These are phyloP conservation scores for Psylliodes chrysocephalus DNA, from an alignment of 2,888 invertebrate species.

Conservation along the genomic window DNA sequence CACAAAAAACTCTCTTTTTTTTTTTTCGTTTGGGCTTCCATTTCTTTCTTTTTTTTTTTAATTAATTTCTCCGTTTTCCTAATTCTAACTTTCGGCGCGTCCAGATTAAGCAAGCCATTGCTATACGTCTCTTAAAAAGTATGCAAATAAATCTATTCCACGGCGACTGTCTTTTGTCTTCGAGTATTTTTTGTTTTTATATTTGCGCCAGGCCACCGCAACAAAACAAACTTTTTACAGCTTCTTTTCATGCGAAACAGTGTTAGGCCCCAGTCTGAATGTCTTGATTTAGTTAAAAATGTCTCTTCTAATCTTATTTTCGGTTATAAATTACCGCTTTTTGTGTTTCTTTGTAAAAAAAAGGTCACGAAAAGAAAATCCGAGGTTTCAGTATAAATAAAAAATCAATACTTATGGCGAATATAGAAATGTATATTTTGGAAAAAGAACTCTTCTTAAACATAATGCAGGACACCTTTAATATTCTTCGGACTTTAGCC, in stretches of 20 bases:
- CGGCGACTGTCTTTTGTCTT: conserved; percentile 10
- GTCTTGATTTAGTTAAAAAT: conserved; percentile 24
- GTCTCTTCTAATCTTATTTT: conserved; percentile 10
- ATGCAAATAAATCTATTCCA: conserved; percentile 11
- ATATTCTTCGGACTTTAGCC: too few species aligned
- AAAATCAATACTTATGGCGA: too few species aligned
- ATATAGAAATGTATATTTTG: too few species aligned
- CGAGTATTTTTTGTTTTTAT: neutral
- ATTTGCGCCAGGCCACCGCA: neutral
- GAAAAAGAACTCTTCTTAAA: too few species aligned
- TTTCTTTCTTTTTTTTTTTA: neutral
- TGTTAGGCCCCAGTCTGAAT: neutral
- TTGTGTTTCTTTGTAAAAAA: too few species aligned
- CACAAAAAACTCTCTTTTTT: too few species aligned
- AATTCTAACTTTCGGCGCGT: conserved; percentile 2
- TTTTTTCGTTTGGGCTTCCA: too few species aligned
- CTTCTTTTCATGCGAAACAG: conserved; percentile 9
- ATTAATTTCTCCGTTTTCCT: neutral
- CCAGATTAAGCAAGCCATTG: neutral
- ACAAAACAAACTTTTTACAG: conserved; percentile 12
- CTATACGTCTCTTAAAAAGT: conserved; percentile 1
- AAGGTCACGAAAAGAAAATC: too few species aligned
- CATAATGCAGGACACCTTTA: too few species aligned
- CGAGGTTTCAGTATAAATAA: too few species aligned
- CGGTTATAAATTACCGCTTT: conserved; percentile 14